Evolutionary conservation across 2,797 vertebrate genomes (phyloP).

Genomic region (Hypotaenidia okinawae): DNA sequence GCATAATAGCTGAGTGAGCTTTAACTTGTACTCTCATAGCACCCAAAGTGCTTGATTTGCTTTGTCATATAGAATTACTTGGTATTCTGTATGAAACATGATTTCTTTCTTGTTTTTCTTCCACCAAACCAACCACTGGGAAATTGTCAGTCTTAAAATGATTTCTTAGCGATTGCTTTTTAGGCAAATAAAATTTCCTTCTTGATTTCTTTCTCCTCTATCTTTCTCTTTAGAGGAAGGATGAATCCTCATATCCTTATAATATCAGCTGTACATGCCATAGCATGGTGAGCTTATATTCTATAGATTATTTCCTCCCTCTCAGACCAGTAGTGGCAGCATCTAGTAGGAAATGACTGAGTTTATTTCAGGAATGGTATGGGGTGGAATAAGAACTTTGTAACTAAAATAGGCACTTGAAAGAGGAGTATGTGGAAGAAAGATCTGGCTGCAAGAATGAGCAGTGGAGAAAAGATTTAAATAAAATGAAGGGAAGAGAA

Average conservation of each 20-base stretch:
- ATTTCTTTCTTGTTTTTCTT: not conserved
- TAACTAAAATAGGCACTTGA: not conserved
- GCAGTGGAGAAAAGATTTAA: not conserved
- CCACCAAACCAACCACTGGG: not conserved
- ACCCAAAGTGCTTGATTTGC: constrained; percentile 27
- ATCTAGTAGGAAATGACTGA: not conserved
- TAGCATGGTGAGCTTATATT: not conserved
- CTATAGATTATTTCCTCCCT: not conserved
- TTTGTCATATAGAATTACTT: constrained; percentile 55
- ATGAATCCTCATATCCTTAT: not conserved
- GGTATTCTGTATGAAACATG: constrained; percentile 18
- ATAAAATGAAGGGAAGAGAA: not conserved
- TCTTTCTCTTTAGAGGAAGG: not conserved
- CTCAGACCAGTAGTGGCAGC: not conserved
- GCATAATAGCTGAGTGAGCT: constrained; percentile 36
- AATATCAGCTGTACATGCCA: not conserved
- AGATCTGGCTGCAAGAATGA: not conserved
- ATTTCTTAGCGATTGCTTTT: constrained; percentile 49
- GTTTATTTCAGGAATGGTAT: not conserved
- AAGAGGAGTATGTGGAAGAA: not conserved
- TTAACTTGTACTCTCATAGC: constrained; percentile 41
- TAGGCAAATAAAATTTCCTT: constrained; percentile 33
- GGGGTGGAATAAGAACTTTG: not conserved
- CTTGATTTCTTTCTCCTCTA: not conserved
- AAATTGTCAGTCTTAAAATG: constrained; percentile 56